These are phyloP conservation scores for Psittacula cyanocephala DNA, from an alignment of 2,113 vertebrate species.

Conservation along the genomic window DNA sequence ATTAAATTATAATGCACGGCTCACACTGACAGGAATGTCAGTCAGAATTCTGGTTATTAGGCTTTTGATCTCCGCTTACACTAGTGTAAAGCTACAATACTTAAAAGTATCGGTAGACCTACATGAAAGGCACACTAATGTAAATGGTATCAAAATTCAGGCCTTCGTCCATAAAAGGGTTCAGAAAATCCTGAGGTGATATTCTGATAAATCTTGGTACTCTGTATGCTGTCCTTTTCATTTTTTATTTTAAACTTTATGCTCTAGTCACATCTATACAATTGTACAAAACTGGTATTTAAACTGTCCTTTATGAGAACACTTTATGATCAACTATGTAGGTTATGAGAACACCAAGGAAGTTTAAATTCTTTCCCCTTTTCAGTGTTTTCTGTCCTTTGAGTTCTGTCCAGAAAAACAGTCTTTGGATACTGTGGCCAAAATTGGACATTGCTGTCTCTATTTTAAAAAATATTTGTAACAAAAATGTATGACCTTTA, in stretches of 20 bases:
- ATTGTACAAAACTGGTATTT: neutral
- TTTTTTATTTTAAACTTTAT: neutral
- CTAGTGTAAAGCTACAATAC: neutral
- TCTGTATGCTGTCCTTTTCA: neutral
- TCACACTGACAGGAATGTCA: neutral
- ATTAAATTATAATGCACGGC: neutral
- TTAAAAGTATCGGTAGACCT: neutral
- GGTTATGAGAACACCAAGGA: neutral
- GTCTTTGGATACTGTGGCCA: neutral
- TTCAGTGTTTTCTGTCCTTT: neutral
- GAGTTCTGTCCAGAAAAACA: neutral
- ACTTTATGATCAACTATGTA: neutral
- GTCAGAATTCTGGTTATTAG: neutral
- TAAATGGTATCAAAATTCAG: neutral
- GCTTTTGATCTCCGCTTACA: neutral
- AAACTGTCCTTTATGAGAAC: neutral
- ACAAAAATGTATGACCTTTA: neutral
- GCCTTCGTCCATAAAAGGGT: neutral
- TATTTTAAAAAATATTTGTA: neutral
- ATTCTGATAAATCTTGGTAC: neutral
- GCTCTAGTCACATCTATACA: neutral
- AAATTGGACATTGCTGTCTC: neutral
- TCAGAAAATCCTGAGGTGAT: neutral
- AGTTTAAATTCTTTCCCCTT: neutral
- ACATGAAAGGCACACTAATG: neutral